phyloP scores from a whole-genome alignment of 2,797 vertebrate genomes.

The Danio albolineatus region DNA sequence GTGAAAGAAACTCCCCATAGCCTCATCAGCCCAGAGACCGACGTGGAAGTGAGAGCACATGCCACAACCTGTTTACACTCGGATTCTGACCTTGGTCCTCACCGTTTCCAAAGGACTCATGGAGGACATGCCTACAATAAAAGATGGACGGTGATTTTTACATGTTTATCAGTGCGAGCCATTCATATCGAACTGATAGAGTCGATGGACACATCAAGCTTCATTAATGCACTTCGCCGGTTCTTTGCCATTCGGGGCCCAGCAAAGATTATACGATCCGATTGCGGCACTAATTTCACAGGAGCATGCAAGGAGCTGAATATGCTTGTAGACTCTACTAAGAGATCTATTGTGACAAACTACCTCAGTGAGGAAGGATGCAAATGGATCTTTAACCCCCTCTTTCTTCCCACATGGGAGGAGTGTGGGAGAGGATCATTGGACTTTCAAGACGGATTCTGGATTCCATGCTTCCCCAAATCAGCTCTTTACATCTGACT shows the following conservation, averaged over 20 bases:
- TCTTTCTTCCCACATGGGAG: no score
- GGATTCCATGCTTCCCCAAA: constrained; percentile 16
- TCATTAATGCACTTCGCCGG: constrained; percentile 30
- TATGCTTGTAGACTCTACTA: not conserved
- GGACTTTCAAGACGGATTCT: not conserved
- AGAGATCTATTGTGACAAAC: constrained; percentile 4
- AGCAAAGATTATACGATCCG: constrained; percentile 3
- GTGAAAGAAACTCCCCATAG: not conserved
- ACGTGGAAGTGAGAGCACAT: not conserved
- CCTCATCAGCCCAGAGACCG: constrained; percentile 10
- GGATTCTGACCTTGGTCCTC: not conserved
- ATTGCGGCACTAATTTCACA: constrained; percentile 43
- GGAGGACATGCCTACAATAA: not conserved
- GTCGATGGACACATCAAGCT: constrained; percentile 13
- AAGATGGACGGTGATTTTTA: not conserved
- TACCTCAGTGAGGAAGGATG: constrained; percentile 19
- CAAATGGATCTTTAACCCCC: constrained; percentile 3
- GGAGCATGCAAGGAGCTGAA: constrained; percentile 37
- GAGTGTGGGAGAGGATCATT: constrained; percentile 6
- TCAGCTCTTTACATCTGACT: not conserved
- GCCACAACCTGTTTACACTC: not conserved
- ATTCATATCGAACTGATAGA: constrained; percentile 29
- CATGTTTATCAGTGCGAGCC: not conserved
- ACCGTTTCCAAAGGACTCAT: constrained; percentile 27
- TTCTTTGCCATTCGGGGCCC: constrained; percentile 17